A percentile compares a stretch with the other conserved stretches of the same genome.
Evolutionary conservation across 2,797 vertebrate species (phyloP).

Genomic region (Pelochelys cantorii): DNA sequence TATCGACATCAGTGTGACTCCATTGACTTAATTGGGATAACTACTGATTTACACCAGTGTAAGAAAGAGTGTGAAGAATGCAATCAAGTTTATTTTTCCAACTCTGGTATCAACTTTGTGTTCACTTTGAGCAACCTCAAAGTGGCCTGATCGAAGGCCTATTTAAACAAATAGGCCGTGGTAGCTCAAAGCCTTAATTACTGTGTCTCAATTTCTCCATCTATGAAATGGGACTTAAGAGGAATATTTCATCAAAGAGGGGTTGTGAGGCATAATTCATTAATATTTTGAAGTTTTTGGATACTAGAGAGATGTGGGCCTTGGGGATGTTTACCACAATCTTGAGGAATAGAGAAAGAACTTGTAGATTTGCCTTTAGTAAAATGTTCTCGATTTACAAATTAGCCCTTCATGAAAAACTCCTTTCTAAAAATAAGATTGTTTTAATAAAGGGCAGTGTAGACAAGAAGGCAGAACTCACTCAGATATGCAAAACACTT

Average conservation of each 20-base stretch:
- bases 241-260: no score
- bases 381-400: neutral
- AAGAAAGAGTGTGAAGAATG: neutral
- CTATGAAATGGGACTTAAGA: neutral
- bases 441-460: neutral
- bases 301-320: rapidly evolving
- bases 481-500: neutral
- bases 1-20: neutral
- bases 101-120: neutral
- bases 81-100: neutral
- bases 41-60: neutral
- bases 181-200: rapidly evolving
- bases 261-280: rapidly evolving
- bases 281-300: neutral
- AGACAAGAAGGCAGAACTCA: neutral
- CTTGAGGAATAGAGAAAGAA: rapidly evolving
- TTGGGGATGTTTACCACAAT: rapidly evolving
- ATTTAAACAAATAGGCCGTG: rapidly evolving
- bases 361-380: neutral
- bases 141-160: neutral
- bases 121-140: rapidly evolving
- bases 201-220: neutral
- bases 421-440: neutral
- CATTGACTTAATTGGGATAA: neutral
- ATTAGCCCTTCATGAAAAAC: neutral